Evolutionary conservation across 2,797 vertebrate species (phyloP).

Genomic region (Poeciliopsis gracilis): DNA sequence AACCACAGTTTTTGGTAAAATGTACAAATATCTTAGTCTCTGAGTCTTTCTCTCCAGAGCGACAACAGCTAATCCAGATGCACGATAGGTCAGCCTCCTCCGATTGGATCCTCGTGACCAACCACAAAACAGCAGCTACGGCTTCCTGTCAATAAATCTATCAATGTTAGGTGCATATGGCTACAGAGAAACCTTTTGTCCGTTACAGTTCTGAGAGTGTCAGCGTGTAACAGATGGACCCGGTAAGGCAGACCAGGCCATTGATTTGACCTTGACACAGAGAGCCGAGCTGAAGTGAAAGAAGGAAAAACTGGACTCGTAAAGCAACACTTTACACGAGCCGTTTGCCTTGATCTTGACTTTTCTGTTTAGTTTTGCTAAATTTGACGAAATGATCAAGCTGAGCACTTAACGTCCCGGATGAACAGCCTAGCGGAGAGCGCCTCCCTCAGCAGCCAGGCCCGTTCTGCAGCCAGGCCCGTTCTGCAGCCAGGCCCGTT

Average conservation of each 20-base stretch:
- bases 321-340: not conserved
- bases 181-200: conserved; percentile 27
- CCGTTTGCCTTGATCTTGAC: not conserved
- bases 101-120: conserved; percentile 2
- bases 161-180: conserved; percentile 58
- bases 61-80: conserved; percentile 2
- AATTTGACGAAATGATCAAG: not conserved
- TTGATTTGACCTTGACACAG: conserved; percentile 75
- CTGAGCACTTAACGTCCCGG: not conserved
- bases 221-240: conserved; percentile 69
- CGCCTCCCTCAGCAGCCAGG: conserved; percentile 30
- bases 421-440: conserved; percentile 24
- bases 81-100: conserved; percentile 41
- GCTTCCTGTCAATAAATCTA: conserved; percentile 67
- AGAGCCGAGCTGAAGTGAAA: conserved; percentile 38
- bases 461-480: conserved; percentile 34
- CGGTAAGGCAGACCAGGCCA: conserved; percentile 54
- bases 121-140: conserved; percentile 30
- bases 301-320: not conserved
- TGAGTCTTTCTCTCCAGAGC: conserved; percentile 9
- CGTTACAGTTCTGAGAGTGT: conserved; percentile 32
- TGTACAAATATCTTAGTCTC: not conserved
- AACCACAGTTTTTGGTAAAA: not conserved
- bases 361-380: not conserved
- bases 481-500: conserved; percentile 31